Percentiles rank a stretch among this genome's conserved stretches.
Evolutionary conservation across 2,113 vertebrate species (phyloP).

Genomic region (Naja naja): DNA sequence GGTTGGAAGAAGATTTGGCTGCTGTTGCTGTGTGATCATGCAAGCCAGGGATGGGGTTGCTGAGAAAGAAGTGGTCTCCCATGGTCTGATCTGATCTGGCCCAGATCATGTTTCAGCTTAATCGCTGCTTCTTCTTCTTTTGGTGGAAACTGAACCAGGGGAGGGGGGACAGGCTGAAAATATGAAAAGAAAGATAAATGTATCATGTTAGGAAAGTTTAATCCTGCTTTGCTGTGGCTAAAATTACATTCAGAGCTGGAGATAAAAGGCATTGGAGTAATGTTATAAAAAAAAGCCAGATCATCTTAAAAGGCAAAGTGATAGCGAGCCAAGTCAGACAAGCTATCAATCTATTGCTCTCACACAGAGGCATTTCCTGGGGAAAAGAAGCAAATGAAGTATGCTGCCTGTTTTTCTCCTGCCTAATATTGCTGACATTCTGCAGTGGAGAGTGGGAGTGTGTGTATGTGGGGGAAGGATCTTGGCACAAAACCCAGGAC

Average conservation of each 20-base stretch:
- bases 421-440: too few species aligned
- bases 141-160: slow-evolving; percentile 41
- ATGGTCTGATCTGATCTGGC: slow-evolving; percentile 4
- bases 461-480: too few species aligned
- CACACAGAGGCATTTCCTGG: neutral
- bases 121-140: slow-evolving; percentile 48
- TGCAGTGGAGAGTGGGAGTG: too few species aligned
- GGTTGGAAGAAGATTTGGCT: neutral
- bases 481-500: neutral
- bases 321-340: neutral
- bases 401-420: neutral
- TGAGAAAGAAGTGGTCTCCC: slow-evolving; percentile 32
- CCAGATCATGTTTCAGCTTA: slow-evolving; percentile 29
- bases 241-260: slow-evolving; percentile 60
- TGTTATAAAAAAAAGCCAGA: slow-evolving; percentile 42
- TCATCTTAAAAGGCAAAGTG: slow-evolving; percentile 42
- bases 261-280: slow-evolving; percentile 60
- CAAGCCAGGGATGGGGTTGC: neutral
- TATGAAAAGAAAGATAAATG: slow-evolving; percentile 64
- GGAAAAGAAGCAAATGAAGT: neutral
- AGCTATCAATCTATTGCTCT: neutral
- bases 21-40: neutral
- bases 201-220: slow-evolving; percentile 65
- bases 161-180: slow-evolving; percentile 12
- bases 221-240: slow-evolving; percentile 69